phyloP scores from a whole-genome alignment of 2,113 vertebrate genomes.

The Spilogale gracilis region DNA sequence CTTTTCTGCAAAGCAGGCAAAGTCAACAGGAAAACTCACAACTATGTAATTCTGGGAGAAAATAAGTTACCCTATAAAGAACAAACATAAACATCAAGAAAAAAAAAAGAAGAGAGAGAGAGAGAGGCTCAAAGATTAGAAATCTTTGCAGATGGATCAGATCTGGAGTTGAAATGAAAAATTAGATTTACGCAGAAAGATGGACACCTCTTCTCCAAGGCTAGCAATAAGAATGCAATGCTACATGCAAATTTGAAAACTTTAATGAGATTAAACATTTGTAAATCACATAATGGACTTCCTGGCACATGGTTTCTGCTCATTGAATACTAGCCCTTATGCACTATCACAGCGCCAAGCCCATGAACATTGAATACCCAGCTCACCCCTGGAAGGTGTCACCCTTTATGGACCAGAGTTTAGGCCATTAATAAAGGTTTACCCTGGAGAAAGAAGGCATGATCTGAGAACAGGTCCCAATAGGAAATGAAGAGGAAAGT shows the following conservation, averaged over 20 bases:
- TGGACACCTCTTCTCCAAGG: not conserved
- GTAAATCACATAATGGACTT: not conserved
- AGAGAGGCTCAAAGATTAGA: not conserved
- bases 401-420: not conserved
- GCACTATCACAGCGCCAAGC: not conserved
- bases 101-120: not conserved
- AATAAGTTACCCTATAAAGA: not conserved
- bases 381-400: not conserved
- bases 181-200: not conserved
- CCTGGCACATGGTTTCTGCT: not conserved
- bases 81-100: not conserved
- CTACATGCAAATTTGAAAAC: not conserved
- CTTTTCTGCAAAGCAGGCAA: not conserved
- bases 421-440: not conserved
- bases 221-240: not conserved
- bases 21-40: not conserved
- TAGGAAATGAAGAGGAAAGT: not conserved
- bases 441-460: not conserved
- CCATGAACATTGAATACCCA: not conserved
- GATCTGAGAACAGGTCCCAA: not conserved
- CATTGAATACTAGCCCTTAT: not conserved
- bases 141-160: not conserved
- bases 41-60: not conserved
- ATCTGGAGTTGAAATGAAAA: not conserved
- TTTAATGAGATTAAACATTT: constrained; percentile 13